Conservation (phyloP, 2,113 vertebrate species). For the Syngnathus typhle region DNA sequence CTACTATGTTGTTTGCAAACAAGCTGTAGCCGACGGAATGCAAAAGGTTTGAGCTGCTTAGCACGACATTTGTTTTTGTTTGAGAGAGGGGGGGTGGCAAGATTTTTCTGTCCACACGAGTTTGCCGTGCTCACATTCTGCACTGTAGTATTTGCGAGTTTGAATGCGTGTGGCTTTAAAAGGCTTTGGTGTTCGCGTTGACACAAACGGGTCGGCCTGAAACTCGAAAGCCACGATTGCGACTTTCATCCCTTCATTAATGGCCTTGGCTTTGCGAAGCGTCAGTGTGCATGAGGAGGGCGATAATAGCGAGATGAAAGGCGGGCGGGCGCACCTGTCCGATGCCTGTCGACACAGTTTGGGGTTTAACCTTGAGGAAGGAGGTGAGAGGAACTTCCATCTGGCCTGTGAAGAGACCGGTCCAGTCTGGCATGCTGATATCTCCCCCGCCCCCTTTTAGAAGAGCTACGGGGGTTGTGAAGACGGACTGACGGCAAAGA, state of each 20-base stretch:
- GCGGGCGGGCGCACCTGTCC: constrained; percentile 23
- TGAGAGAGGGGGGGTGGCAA: too few species aligned
- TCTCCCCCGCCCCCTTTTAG: constrained; percentile 2
- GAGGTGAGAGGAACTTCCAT: constrained; percentile 48
- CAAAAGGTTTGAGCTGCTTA: background rate
- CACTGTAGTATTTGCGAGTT: too few species aligned
- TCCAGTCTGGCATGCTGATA: constrained; percentile 53
- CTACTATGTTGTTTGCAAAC: constrained; percentile 2
- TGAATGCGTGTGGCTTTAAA: too few species aligned
- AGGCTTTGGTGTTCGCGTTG: background rate
- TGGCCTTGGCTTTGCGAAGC: constrained; percentile 12
- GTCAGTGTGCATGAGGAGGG: constrained; percentile 23
- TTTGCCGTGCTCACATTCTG: too few species aligned
- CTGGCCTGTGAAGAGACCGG: constrained; percentile 46
- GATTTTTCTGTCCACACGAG: too few species aligned
- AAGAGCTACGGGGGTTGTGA: constrained; percentile 37
- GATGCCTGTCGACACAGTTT: constrained; percentile 15
- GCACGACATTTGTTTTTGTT: too few species aligned
- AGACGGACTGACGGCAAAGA: constrained; percentile 31
- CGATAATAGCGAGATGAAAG: constrained; percentile 30
- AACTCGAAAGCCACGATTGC: constrained; percentile 31
- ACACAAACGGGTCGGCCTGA: constrained; percentile 26
- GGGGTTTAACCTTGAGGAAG: constrained; percentile 54
- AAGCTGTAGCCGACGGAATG: background rate
- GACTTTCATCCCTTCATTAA: constrained; percentile 6